Evolutionary conservation across 2,113 vertebrate species (phyloP).

Genomic region (Sebastes schlegelii): DNA sequence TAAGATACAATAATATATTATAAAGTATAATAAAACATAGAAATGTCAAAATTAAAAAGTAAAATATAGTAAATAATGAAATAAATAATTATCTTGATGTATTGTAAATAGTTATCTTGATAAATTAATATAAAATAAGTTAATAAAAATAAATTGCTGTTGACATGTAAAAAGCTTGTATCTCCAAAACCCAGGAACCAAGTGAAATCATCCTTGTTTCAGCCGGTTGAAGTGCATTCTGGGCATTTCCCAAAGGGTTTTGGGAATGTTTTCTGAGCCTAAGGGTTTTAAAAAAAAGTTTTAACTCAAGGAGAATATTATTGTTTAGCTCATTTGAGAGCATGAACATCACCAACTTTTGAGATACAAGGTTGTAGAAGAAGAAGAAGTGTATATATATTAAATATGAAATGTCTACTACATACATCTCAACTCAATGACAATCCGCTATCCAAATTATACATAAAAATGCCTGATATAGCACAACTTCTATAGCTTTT

Average conservation of each 20-base stretch:
- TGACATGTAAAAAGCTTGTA: neutral
- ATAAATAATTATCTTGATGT: neutral
- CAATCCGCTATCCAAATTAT: no score
- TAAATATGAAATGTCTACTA: no score
- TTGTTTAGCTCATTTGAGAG: neutral
- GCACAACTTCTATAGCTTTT: no score
- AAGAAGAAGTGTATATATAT: no score
- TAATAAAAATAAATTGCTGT: neutral
- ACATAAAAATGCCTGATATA: no score
- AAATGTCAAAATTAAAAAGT: neutral
- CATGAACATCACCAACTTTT: no score
- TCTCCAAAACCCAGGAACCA: neutral
- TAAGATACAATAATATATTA: neutral
- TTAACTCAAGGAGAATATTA: neutral
- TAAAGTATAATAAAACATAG: no score
- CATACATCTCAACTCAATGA: no score
- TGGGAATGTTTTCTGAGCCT: neutral
- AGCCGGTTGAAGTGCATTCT: neutral
- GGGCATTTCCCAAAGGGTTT: neutral
- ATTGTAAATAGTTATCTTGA: neutral
- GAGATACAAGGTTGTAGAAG: no score
- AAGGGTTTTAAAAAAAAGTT: neutral
- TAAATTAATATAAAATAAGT: neutral
- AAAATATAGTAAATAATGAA: neutral
- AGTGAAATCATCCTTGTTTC: neutral